Conservation (phyloP, 2,888 invertebrate species). For the Rotaria socialis region DNA sequence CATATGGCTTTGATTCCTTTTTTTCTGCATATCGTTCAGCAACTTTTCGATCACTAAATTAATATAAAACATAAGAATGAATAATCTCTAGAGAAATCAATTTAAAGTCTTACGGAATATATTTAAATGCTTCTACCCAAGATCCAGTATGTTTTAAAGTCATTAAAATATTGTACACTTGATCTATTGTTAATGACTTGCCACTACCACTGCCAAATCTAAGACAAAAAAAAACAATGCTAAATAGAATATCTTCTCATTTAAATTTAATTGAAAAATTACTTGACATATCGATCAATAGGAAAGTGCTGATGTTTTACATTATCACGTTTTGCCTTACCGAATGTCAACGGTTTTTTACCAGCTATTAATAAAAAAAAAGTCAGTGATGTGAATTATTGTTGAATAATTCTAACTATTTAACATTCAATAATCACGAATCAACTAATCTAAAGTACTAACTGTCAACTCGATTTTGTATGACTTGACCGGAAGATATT, state of each 20-base stretch:
- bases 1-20: neutral
- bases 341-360: constrained; percentile 18
- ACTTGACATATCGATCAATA: constrained; percentile 22
- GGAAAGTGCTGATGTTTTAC: constrained; percentile 12
- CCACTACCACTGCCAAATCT: constrained; percentile 37
- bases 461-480: too few relatives aligned
- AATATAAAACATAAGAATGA: neutral
- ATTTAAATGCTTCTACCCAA: constrained; percentile 16
- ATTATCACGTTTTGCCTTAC: constrained; percentile 30
- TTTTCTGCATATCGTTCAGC: neutral
- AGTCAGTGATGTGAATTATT: too few relatives aligned
- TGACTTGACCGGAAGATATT: too few relatives aligned
- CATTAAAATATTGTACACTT: constrained; percentile 27
- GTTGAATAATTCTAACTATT: too few relatives aligned
- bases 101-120: neutral
- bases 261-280: neutral
- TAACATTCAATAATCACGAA: too few relatives aligned
- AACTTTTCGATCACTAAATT: constrained; percentile 7
- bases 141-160: constrained; percentile 9
- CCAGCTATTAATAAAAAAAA: neutral
- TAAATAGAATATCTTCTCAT: too few relatives aligned
- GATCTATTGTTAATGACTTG: constrained; percentile 15
- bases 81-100: neutral
- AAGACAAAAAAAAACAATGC: too few relatives aligned
- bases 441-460: too few relatives aligned